A percentile compares a stretch with the other conserved stretches of the same genome.
Conservation (phyloP, 64 coral and sea anemone species). For the Actinia tenebrosa region DNA sequence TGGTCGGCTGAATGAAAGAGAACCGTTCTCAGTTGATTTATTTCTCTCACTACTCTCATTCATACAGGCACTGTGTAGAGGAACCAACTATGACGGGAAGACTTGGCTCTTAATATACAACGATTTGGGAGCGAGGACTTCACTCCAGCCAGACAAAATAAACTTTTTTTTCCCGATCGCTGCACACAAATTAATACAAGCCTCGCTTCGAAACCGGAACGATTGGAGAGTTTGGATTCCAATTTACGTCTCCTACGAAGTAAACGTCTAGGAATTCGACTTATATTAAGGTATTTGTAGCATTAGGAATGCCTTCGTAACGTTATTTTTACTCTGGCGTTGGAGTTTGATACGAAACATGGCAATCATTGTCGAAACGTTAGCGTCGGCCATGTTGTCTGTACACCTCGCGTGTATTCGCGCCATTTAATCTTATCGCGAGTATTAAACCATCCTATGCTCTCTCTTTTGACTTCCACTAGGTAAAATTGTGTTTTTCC, state of each 20-base stretch:
- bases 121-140: slow-evolving; percentile 3
- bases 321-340: not conserved
- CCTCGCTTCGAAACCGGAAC: slow-evolving; percentile 64
- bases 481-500: not conserved
- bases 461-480: not conserved
- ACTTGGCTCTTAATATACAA: slow-evolving; percentile 16
- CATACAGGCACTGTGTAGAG: not conserved
- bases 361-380: slow-evolving; percentile 1
- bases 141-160: slow-evolving; percentile 47
- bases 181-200: slow-evolving; percentile 59
- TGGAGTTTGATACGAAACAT: not conserved
- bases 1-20: slow-evolving; percentile 62
- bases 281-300: slow-evolving; percentile 45
- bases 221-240: slow-evolving; percentile 36
- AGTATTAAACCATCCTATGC: not conserved
- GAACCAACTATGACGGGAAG: slow-evolving; percentile 13
- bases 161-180: slow-evolving; percentile 44
- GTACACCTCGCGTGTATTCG: slow-evolving; percentile 25
- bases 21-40: slow-evolving; percentile 37
- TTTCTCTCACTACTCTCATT: slow-evolving; percentile 12
- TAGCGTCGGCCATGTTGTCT: slow-evolving; percentile 49
- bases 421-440: slow-evolving; percentile 47
- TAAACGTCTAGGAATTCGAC: slow-evolving; percentile 14
- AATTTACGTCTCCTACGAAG: slow-evolving; percentile 14
- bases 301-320: slow-evolving; percentile 1